A percentile compares a stretch with the other conserved stretches of the same genome.
Evolutionary conservation across 1,140 invertebrate species (phyloP).

Genomic region (Pemphigus obesinymphae): DNA sequence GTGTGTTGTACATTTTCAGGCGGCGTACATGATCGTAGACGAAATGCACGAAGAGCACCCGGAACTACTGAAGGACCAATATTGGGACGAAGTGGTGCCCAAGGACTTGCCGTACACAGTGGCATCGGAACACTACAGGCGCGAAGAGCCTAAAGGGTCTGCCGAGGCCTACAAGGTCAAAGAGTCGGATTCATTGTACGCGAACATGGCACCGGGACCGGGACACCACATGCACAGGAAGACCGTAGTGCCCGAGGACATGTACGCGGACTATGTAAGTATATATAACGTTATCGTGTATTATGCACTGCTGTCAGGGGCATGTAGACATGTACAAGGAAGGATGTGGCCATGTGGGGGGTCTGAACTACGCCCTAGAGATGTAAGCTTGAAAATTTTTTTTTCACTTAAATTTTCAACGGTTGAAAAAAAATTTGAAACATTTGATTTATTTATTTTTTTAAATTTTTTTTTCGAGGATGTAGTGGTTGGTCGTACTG

Average conservation of each 20-base stretch:
- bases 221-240: constrained; percentile 53
- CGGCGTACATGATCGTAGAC: constrained; percentile 84
- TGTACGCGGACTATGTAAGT: constrained; percentile 61
- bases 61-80: constrained; percentile 79
- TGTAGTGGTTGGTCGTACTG: too few species aligned
- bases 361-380: too few species aligned
- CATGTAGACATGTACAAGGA: too few species aligned
- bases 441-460: too few species aligned
- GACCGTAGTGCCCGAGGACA: constrained; percentile 66
- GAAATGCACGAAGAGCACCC: constrained; percentile 88
- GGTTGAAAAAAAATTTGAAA: too few species aligned
- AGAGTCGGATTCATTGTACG: constrained; percentile 73
- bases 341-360: too few species aligned
- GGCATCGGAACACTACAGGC: constrained; percentile 74
- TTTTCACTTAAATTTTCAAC: too few species aligned
- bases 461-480: too few species aligned
- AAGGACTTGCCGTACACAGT: constrained; percentile 81
- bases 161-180: constrained; percentile 80
- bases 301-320: too few species aligned
- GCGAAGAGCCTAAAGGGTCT: constrained; percentile 75
- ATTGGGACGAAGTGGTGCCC: constrained; percentile 86
- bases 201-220: constrained; percentile 57
- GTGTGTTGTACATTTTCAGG: constrained; percentile 55
- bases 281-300: not conserved
- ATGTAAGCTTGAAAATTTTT: too few species aligned